Percentiles rank a stretch among this genome's conserved stretches.
Evolutionary conservation across 2,113 vertebrate species (phyloP).

Genomic region (Bolborhynchus lineola): DNA sequence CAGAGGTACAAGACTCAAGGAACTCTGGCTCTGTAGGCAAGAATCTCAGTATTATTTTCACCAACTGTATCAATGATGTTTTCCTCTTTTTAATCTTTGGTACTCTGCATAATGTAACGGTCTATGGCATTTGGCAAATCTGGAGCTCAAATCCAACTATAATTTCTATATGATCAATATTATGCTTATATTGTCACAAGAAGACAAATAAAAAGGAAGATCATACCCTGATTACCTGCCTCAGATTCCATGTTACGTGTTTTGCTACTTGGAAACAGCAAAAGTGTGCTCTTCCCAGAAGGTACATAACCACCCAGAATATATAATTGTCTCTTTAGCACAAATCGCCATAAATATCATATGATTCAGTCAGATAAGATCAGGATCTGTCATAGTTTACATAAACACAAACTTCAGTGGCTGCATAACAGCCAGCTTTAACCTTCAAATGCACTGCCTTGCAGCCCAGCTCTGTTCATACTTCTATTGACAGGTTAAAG

Average conservation of each 20-base stretch:
- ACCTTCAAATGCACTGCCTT: background rate
- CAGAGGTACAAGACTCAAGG: background rate
- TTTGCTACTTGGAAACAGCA: background rate
- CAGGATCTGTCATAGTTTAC: background rate
- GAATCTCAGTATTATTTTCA: background rate
- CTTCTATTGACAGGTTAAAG: background rate
- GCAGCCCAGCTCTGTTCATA: background rate
- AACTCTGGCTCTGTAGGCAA: background rate
- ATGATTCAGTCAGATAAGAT: background rate
- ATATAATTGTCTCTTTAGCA: background rate
- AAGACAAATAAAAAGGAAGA: background rate
- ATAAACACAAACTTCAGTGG: background rate
- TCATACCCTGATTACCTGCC: background rate
- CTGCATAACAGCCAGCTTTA: background rate
- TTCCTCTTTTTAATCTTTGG: background rate
- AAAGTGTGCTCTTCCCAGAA: background rate
- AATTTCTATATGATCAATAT: background rate
- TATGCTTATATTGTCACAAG: background rate
- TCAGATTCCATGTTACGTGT: background rate
- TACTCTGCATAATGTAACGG: background rate
- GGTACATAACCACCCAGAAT: background rate
- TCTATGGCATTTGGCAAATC: background rate
- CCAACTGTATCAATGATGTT: background rate
- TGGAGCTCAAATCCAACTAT: background rate
- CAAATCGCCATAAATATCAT: background rate